A percentile compares a stretch with the other conserved stretches of the same genome.
Conservation (phyloP, 2,113 vertebrate species). For the Hyaena hyaena region DNA sequence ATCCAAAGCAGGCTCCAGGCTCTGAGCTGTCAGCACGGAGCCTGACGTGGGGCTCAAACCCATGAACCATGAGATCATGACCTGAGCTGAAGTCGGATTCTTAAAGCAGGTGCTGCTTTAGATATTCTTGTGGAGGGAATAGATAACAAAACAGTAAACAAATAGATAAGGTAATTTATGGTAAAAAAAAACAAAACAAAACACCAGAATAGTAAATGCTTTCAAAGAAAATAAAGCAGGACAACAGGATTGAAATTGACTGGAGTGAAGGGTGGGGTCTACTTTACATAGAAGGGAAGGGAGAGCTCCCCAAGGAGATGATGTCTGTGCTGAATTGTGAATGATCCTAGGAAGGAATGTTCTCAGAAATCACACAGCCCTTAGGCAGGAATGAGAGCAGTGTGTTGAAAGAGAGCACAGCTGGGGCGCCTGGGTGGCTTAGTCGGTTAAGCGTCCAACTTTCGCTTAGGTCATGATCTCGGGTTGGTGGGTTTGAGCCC, state of each 20-base stretch:
- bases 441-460: no score
- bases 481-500: no score
- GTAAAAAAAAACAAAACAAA: neutral
- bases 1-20: no score
- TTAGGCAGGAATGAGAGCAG: neutral
- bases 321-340: no score
- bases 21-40: no score
- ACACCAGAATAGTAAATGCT: neutral
- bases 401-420: neutral
- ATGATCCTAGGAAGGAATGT: neutral
- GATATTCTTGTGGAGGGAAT: neutral
- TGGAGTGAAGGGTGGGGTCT: no score
- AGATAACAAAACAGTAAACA: neutral
- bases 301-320: no score
- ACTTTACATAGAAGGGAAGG: fast-evolving
- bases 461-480: no score
- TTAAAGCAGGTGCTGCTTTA: neutral
- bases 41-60: neutral
- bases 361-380: neutral
- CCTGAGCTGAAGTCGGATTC: neutral
- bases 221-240: neutral
- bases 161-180: neutral
- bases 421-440: neutral
- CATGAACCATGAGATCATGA: neutral
- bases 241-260: neutral